Conservation (phyloP, 2,888 invertebrate genomes). For the Lumbricus terrestris region DNA sequence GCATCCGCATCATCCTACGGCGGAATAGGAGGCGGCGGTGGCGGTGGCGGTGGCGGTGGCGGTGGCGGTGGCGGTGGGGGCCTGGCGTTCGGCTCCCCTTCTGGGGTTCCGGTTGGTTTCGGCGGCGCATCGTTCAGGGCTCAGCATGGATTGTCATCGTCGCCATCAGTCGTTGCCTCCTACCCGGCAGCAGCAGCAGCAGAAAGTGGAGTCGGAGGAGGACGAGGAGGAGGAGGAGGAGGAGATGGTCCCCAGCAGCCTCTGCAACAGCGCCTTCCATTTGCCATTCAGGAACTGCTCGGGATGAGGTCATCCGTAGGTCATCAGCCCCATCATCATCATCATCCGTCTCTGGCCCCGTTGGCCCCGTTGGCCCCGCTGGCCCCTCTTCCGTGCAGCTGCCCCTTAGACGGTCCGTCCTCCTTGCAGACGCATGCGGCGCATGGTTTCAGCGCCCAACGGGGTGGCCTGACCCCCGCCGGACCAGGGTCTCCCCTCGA, state of each 20-base stretch:
- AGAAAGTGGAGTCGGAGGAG: too few species aligned
- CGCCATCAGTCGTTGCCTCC: background rate
- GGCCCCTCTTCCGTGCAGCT: background rate
- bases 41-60: background rate
- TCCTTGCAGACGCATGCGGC: background rate
- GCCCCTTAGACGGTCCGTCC: background rate
- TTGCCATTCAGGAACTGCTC: slow-evolving; percentile 9
- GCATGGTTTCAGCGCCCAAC: background rate
- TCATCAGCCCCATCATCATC: too few species aligned
- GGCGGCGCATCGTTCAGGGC: background rate
- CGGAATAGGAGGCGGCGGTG: background rate
- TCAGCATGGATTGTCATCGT: background rate
- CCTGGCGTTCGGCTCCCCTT: background rate
- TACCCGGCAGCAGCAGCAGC: background rate
- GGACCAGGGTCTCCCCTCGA: background rate
- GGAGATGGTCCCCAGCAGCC: too few species aligned
- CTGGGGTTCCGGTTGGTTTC: background rate
- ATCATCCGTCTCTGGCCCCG: background rate
- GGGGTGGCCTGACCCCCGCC: background rate
- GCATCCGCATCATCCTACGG: background rate
- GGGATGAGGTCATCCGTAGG: background rate
- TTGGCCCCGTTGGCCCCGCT: too few species aligned
- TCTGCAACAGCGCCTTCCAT: background rate
- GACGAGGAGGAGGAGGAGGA: too few species aligned
- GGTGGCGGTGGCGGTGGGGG: background rate